Evolutionary conservation across 2,888 invertebrate genomes (phyloP), one percentile per base, ranked within the genome.

Genomic region (Synergus laeviventris): DNA sequence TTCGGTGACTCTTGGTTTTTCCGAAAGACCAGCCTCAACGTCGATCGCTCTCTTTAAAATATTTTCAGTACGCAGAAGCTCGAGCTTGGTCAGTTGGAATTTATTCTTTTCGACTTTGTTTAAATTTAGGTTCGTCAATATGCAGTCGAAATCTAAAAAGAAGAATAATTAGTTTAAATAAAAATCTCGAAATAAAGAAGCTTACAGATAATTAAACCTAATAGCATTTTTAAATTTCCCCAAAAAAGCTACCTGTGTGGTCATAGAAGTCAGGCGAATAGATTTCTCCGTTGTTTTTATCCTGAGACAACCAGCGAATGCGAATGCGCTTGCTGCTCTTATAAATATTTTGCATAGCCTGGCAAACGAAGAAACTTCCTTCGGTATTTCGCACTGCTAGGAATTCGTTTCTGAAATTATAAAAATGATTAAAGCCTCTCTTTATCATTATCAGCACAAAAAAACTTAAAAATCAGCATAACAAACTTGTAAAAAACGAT

Each of bases 241-340:
- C 18, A 36, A 39, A 39, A 49, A 79, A 74, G 56, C 84, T 90
- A 95, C 96, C 97, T 86, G 96, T 97, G 81, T 93, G 92, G 89
- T 98, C 97, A 90, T 97, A 96, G 91, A 97, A 98, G 91, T 97
- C 97, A 0, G 97, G 96, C 79, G 95, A 95, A 92, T 97, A 97
- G 2, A 95, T 94, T 91, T 95, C 94, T 2, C 94, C 94, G 12
- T 93, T 92, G 38, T 92, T 92, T 91, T 94, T 94, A 84, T 95
- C 95, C 89, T 96, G 95, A 0, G 96, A 96, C 74, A 97, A 92
- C 98, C 98, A 98, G 87, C 97, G 95, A 86, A 98, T 97, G 88
- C 95, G 95, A 88, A 97, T 97, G 90, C 95, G 95, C 78, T 95
- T 94, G 45, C 97, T 96, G 73, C 94, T 94, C 88, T 96, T 96